Evolutionary conservation across 1,140 invertebrate species (phyloP).

Genomic region (Macrobrachium rosenbergii): DNA sequence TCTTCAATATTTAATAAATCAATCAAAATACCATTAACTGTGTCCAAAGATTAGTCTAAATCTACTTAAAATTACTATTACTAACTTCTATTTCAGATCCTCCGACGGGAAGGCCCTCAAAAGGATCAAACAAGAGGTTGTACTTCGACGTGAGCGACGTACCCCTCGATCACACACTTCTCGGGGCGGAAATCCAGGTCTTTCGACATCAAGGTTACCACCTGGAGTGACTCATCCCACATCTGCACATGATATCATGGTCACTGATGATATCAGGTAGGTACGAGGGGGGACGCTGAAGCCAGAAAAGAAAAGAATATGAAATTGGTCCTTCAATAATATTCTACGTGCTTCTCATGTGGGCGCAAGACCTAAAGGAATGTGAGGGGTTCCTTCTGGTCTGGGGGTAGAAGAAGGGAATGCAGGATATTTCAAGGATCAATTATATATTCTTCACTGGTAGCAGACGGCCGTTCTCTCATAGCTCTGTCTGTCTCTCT

Average conservation of each 20-base stretch:
- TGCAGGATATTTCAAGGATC: background rate
- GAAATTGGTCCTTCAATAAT: too few relatives aligned
- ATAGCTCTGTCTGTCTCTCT: too few relatives aligned
- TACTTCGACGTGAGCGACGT: constrained; percentile 94
- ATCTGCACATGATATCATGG: constrained; percentile 53
- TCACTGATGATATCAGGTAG: constrained; percentile 49
- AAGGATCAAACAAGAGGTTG: constrained; percentile 78
- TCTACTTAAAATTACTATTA: background rate
- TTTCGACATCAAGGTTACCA: constrained; percentile 76
- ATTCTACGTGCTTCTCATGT: too few relatives aligned
- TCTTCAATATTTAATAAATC: too few relatives aligned
- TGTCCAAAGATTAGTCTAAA: background rate
- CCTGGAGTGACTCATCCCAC: constrained; percentile 35
- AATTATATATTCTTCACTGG: too few relatives aligned
- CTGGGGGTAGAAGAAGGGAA: background rate
- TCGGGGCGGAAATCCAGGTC: constrained; percentile 87
- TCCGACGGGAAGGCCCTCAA: constrained; percentile 72
- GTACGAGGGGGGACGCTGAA: constrained; percentile 17
- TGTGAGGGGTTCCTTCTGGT: background rate
- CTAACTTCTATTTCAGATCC: constrained; percentile 42
- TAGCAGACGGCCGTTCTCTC: too few relatives aligned
- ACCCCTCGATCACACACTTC: constrained; percentile 81
- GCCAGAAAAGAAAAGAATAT: too few relatives aligned
- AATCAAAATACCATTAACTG: too few relatives aligned
- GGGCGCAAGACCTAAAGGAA: background rate